These are phyloP conservation scores for Palythoa heliodiscus DNA, from an alignment of 92 coral and sea anemone species.

Conservation along the genomic window DNA sequence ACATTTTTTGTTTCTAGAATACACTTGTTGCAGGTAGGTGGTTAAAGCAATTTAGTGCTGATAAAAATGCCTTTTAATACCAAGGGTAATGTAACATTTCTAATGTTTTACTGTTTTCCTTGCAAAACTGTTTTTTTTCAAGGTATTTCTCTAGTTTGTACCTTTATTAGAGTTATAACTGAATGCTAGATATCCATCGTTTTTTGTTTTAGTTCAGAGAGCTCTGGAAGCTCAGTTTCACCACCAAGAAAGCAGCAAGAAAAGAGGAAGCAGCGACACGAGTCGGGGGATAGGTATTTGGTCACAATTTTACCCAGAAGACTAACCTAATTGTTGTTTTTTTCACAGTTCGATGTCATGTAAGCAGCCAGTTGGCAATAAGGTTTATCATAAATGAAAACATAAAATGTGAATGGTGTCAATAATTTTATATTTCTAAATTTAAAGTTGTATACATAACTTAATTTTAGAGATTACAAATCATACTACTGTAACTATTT, in stretches of 20 bases:
- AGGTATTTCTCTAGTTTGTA: not conserved
- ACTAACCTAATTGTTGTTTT: constrained; percentile 8
- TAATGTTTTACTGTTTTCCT: no score
- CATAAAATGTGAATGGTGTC: not conserved
- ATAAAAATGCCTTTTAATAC: no score
- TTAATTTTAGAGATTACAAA: no score
- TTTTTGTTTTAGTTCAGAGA: constrained; percentile 27
- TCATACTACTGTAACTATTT: no score
- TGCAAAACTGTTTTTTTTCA: not conserved
- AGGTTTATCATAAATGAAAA: not conserved
- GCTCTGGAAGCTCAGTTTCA: constrained; percentile 33
- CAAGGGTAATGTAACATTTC: no score
- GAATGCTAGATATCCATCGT: not conserved
- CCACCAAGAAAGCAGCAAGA: constrained; percentile 26
- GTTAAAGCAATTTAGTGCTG: no score
- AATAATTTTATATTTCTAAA: not conserved
- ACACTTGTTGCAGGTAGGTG: no score
- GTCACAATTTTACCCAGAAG: not conserved
- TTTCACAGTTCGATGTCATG: not conserved
- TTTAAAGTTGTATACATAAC: no score
- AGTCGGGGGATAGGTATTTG: constrained; percentile 40
- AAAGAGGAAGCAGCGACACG: constrained; percentile 21
- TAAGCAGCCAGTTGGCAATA: not conserved
- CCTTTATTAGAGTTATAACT: not conserved
- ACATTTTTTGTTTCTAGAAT: no score